Base-by-base conservation (phyloP, 2,113 vertebrate species). In the Heterocephalus glaber region DNA sequence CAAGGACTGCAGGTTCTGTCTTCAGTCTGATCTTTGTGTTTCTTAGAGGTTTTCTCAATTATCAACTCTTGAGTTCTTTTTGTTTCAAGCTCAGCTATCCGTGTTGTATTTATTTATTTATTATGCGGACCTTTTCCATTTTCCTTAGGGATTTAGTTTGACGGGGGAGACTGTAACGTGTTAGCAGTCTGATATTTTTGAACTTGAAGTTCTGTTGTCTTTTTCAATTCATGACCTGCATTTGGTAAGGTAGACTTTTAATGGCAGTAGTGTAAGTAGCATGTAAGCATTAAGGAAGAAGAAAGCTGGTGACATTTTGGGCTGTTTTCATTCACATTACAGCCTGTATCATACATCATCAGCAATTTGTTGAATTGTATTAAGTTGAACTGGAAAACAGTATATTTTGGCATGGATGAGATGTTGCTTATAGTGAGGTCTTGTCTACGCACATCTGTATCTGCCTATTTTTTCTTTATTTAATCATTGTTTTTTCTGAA, bases 171-270 rank as follows among this genome's bases (percentile, higher is more conserved):
- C 72, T n/a, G 24, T 49, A 41, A 90, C 35, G 52, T 91, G 77
- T 68, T 88, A 68, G 41, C 35, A 74, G 52, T 61, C 56, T 66
- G 79, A 85, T 92, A 49, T 65, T 79, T 90, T 85, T 76, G 26
- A 89, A 83, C 65, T 33, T 56, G n/a, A 79, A 77, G n/a, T 87
- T 54, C 72, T 90, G 10, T 68, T 86, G 60, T 87, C 13, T 79
- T 84, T 95, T 90, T 81, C 10, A 94, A 24, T 91, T 58, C 13
- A 17, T 56, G 49, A 5, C 44, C 79, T 89, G 41, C 20, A 81
- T 85, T 96, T 87, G 52, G 77, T 61, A 49, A 85, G 66, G 33
- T 20, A 77, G 60, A 76, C 41, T 94, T 90, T 16, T 41, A 76
- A 38, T 22, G 52, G 28, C 38, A 83, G 10, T 70, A 41, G 44